Base-by-base conservation (phyloP, 1,140 invertebrate species). In the Holotrichia oblita region DNA sequence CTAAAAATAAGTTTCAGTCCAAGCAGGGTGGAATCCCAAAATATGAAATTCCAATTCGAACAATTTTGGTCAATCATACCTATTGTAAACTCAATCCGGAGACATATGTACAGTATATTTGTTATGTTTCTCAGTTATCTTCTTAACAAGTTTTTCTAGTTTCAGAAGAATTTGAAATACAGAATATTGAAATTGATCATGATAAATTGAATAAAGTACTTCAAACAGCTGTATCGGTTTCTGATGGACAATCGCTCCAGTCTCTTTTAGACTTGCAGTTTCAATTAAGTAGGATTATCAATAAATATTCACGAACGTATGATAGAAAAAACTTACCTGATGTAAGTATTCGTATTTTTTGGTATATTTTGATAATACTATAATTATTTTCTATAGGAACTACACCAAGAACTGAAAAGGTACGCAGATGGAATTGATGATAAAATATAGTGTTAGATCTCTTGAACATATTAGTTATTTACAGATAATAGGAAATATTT, bases 221-320 rank as follows among this genome's bases (percentile, higher is more conserved):
- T 82, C 86, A 89, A 78, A 87, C 89, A 81, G 90, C 89, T 27
- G 89, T 91, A 22, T 87, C 89, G 77, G 81, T 86, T 7, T 89
- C 92, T 0, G 85, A 88, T 1, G 84, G 87, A 27, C 89, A 90
- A 77, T 87, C 91, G 0, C 86, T 93, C 14, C 89, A 90, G 69
- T 88, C 91, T 34, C 82, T 93, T 0, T 86, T 92, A 40, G 91
- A 93, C 81, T 85, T 92, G 69, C 90, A 93, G 84, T 87, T 90
- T 69, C 90, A 92, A 82, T 83, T 93, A 0, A 89, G 89, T 34
- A 83, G 88, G 79, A 89, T 89, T 34, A 86, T 92, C n/a, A 88
- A 86, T 22, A 85, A 86, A 81, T 91, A 91, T 84, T 83, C 86
- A 27, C 84, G 86, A 59, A 88, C 82, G 55, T 86, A 87, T 76